Conservation (phyloP, 2,888 invertebrate genomes). For the Cephonodes hylas region DNA sequence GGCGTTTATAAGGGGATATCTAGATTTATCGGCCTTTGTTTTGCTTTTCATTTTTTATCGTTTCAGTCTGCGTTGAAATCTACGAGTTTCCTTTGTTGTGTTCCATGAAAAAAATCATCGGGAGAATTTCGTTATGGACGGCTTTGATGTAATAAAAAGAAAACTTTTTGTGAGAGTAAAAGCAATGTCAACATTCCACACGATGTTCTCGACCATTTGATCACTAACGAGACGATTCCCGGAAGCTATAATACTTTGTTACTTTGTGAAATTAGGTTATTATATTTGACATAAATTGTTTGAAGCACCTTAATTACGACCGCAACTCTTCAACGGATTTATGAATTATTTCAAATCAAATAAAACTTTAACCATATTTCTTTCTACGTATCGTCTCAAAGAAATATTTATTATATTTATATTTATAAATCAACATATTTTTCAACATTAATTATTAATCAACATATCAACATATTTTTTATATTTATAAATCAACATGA, state of each 20-base stretch:
- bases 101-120: constrained; percentile 36
- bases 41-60: constrained; percentile 43
- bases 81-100: constrained; percentile 41
- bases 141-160: constrained; percentile 65
- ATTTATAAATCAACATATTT: too few relatives aligned
- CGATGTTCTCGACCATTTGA: constrained; percentile 60
- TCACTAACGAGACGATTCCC: constrained; percentile 68
- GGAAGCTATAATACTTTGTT: constrained; percentile 68
- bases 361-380: constrained; percentile 1
- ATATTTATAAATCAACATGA: too few relatives aligned
- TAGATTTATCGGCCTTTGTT: constrained; percentile 64
- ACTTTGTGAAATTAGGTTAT: constrained; percentile 57
- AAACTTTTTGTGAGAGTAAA: constrained; percentile 51
- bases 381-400: not conserved
- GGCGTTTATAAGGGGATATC: constrained; percentile 62
- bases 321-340: constrained; percentile 33
- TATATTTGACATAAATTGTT: constrained; percentile 55
- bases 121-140: constrained; percentile 49
- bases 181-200: constrained; percentile 63
- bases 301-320: constrained; percentile 45
- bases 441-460: too few relatives aligned
- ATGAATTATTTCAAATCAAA: constrained; percentile 24
- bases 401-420: not conserved
- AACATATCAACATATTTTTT: too few relatives aligned
- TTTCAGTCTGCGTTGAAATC: constrained; percentile 31